Evolutionary conservation across 2,797 vertebrate species (phyloP).

Genomic region (Simalia tracyae): DNA sequence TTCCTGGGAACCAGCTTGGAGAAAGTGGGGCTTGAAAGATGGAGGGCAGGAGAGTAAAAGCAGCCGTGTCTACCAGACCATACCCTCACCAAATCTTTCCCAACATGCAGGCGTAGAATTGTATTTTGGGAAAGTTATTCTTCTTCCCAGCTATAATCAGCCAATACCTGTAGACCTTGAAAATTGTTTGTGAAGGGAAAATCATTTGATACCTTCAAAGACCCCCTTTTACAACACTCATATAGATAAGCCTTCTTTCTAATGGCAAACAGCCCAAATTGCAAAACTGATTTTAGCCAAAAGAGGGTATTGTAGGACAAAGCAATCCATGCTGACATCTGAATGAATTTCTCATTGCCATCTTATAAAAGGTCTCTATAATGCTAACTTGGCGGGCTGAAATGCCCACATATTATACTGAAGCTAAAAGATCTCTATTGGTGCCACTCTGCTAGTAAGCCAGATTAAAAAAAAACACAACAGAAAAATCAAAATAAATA

Average conservation of each 20-base stretch:
- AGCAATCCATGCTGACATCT: constrained; percentile 12
- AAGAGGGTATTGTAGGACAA: constrained; percentile 61
- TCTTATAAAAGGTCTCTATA: neutral
- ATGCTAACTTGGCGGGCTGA: neutral
- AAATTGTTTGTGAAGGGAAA: neutral
- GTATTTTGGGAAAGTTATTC: neutral
- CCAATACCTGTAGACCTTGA: neutral
- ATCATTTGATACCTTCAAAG: neutral
- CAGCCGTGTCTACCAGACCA: neutral
- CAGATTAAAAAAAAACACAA: neutral
- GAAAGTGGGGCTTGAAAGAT: neutral
- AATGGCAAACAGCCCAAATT: neutral
- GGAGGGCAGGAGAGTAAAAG: neutral
- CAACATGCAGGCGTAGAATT: neutral
- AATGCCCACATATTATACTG: neutral
- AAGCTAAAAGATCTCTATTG: neutral
- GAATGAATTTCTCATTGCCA: neutral
- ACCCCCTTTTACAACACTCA: neutral
- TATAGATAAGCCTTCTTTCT: neutral
- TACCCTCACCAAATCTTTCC: neutral
- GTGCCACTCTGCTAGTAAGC: neutral
- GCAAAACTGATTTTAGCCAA: constrained; percentile 44
- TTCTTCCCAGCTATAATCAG: neutral
- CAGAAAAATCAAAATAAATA: neutral
- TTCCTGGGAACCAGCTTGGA: neutral